phyloP scores from a whole-genome alignment of 2,797 vertebrate species.

The Ara ararauna region DNA sequence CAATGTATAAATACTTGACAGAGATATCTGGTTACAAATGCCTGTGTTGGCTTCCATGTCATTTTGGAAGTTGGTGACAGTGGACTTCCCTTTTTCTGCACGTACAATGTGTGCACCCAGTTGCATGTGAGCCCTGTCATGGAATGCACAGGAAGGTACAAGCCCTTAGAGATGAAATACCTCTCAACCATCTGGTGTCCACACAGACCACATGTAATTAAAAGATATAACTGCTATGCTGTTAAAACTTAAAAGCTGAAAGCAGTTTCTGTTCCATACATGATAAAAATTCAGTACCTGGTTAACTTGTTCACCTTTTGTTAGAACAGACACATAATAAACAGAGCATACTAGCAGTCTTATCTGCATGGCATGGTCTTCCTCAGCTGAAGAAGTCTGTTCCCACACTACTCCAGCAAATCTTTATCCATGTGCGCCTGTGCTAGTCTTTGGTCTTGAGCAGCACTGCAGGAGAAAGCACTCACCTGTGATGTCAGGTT shows the following conservation, averaged over 20 bases:
- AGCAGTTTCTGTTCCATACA: neutral
- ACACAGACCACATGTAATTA: neutral
- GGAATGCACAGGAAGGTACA: neutral
- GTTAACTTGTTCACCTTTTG: neutral
- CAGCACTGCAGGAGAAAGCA: neutral
- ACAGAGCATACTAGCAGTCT: neutral
- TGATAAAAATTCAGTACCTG: neutral
- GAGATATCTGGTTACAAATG: neutral
- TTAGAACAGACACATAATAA: neutral
- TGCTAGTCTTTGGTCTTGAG: neutral
- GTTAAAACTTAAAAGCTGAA: neutral
- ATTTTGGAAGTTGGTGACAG: neutral
- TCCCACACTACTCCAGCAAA: neutral
- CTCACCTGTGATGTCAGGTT: neutral
- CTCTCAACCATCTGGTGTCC: neutral
- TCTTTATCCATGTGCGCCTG: neutral
- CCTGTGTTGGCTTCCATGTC: neutral
- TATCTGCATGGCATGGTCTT: neutral
- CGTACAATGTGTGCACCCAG: rapidly evolving
- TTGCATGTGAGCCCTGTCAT: neutral
- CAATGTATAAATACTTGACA: neutral
- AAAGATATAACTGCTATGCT: neutral
- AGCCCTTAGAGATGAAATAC: neutral
- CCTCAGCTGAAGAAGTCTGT: neutral
- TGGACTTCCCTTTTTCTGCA: neutral